Evolutionary conservation across 2,888 invertebrate species (phyloP).

Genomic region (Scrobipalpa costella): DNA sequence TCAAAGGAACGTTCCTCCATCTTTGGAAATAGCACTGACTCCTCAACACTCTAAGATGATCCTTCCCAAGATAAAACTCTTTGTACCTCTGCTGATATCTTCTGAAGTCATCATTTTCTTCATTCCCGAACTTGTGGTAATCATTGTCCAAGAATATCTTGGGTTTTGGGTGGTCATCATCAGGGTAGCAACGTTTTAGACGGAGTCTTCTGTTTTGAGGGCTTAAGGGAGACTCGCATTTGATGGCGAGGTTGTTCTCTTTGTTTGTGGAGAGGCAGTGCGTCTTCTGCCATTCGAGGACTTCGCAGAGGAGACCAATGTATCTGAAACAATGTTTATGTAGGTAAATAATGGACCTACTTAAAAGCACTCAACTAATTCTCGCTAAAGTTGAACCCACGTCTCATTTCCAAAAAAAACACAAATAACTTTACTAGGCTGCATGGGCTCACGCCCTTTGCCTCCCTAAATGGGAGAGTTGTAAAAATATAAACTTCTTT

Average conservation of each 20-base stretch:
- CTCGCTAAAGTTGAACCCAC: no score
- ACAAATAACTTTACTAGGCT: no score
- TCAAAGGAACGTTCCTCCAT: slow-evolving; percentile 74
- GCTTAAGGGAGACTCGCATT: slow-evolving; percentile 76
- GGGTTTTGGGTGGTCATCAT: slow-evolving; percentile 56
- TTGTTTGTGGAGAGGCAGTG: slow-evolving; percentile 73
- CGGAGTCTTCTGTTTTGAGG: slow-evolving; percentile 60
- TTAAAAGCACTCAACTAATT: no score
- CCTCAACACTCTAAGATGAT: slow-evolving; percentile 61
- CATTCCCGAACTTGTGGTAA: slow-evolving; percentile 59
- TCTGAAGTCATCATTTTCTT: slow-evolving; percentile 67
- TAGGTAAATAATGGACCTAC: background rate
- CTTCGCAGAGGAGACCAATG: slow-evolving; percentile 91
- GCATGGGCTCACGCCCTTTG: no score
- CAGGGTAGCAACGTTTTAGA: slow-evolving; percentile 62
- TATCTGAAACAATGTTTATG: slow-evolving; percentile 80
- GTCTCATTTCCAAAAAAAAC: no score
- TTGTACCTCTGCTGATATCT: slow-evolving; percentile 46
- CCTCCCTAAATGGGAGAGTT: no score
- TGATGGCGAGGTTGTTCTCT: slow-evolving; percentile 75
- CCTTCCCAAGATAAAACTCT: slow-evolving; percentile 64
- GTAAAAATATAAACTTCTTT: no score
- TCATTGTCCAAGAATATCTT: slow-evolving; percentile 55
- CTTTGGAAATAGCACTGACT: slow-evolving; percentile 68
- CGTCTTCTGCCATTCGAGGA: slow-evolving; percentile 93